These are phyloP conservation scores for Acropternis orthonyx DNA, from an alignment of 2,797 vertebrate species.

Conservation along the genomic window DNA sequence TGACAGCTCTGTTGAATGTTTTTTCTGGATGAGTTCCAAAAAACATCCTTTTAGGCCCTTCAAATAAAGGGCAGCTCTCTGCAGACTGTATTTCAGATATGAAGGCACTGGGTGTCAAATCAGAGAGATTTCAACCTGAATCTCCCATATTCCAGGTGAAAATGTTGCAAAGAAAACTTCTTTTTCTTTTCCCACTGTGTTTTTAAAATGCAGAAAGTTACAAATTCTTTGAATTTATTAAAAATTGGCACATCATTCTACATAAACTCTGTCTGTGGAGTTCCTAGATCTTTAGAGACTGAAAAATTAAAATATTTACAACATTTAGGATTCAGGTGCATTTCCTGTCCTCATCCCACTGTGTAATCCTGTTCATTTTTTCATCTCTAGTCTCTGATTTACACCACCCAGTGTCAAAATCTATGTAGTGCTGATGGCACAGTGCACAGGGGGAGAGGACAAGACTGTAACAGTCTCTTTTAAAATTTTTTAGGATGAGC, in stretches of 20 bases:
- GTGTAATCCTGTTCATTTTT: background rate
- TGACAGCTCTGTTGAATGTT: background rate
- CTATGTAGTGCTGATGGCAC: background rate
- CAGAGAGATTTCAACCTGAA: background rate
- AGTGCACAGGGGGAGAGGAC: background rate
- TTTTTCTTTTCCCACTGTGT: background rate
- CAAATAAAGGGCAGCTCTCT: background rate
- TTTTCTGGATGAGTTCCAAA: background rate
- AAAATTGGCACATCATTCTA: background rate
- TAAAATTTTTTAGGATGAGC: background rate
- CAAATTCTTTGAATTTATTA: background rate
- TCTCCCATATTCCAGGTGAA: background rate
- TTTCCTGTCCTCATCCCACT: background rate
- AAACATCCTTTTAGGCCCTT: background rate
- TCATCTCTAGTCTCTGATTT: background rate
- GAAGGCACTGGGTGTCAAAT: background rate
- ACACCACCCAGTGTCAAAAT: background rate
- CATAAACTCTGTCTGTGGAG: background rate
- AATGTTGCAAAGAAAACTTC: background rate
- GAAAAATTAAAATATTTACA: background rate
- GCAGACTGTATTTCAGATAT: background rate
- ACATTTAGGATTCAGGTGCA: rapidly evolving
- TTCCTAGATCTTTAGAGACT: background rate
- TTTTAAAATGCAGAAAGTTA: background rate
- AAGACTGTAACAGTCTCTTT: background rate